Evolutionary conservation across 2,113 vertebrate species (phyloP).

Genomic region (Sigmodon hispidus): DNA sequence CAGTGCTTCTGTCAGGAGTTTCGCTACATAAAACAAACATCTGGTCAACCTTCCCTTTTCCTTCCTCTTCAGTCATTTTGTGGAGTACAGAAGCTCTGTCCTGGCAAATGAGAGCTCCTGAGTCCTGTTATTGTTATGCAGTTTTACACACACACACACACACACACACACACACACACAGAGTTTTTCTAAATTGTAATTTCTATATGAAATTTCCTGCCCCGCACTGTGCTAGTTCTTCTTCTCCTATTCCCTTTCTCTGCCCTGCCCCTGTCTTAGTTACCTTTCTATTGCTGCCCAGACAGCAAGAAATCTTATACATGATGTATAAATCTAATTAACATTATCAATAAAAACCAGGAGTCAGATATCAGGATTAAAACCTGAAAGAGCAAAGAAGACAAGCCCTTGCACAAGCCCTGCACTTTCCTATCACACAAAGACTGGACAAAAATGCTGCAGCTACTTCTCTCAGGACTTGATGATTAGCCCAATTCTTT

Average conservation of each 20-base stretch:
- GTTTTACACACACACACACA: neutral
- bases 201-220: neutral
- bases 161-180: neutral
- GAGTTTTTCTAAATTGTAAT: neutral
- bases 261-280: neutral
- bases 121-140: neutral
- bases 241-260: neutral
- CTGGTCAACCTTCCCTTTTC: too few species aligned
- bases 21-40: conserved; percentile 17
- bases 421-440: too few species aligned
- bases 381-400: too few species aligned
- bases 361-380: too few species aligned
- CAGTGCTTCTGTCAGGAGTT: conserved; percentile 54
- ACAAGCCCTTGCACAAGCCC: too few species aligned
- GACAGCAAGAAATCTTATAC: neutral
- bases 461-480: too few species aligned
- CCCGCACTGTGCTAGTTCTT: neutral
- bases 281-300: neutral
- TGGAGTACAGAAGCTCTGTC: neutral
- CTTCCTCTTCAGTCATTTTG: neutral
- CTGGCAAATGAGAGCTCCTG: neutral
- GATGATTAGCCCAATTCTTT: too few species aligned
- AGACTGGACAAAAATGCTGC: too few species aligned
- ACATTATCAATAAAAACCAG: too few species aligned
- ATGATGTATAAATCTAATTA: too few species aligned